Evolutionary conservation across 2,797 vertebrate species (phyloP).

Genomic region (Balearica regulorum): DNA sequence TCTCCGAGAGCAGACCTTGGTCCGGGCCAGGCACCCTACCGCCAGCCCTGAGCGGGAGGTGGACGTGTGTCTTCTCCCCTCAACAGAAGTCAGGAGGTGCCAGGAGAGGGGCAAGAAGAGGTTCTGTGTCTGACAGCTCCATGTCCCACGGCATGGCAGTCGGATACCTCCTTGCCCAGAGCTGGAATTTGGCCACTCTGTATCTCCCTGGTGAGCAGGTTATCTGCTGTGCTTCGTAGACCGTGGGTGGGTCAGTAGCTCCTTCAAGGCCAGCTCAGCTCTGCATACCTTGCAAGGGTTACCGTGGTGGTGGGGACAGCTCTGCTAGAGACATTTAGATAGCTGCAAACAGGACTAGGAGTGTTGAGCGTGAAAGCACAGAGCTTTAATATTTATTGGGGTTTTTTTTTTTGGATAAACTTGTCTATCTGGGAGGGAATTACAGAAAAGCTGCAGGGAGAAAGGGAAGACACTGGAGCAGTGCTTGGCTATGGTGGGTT

Average conservation of each 20-base stretch:
- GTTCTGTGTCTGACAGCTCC: neutral
- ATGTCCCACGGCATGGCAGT: fast-evolving
- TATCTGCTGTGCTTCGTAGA: neutral
- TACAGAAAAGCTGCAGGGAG: neutral
- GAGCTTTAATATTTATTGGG: neutral
- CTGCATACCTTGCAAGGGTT: neutral
- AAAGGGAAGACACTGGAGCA: neutral
- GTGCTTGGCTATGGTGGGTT: neutral
- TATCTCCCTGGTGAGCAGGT: neutral
- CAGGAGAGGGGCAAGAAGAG: neutral
- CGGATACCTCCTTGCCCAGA: neutral
- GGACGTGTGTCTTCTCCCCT: neutral
- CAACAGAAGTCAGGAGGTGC: neutral
- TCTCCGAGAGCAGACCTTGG: neutral
- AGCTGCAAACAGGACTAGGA: neutral
- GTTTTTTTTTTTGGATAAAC: neutral
- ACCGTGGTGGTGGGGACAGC: neutral
- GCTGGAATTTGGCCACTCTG: neutral
- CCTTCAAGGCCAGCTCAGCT: neutral
- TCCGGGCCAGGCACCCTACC: neutral
- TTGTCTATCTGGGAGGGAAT: neutral
- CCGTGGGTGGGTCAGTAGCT: neutral
- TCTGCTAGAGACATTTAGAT: neutral
- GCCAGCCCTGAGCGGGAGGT: neutral
- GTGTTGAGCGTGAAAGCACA: no score